phyloP scores from a whole-genome alignment of 2,797 vertebrate species.

The Nasua narica region DNA sequence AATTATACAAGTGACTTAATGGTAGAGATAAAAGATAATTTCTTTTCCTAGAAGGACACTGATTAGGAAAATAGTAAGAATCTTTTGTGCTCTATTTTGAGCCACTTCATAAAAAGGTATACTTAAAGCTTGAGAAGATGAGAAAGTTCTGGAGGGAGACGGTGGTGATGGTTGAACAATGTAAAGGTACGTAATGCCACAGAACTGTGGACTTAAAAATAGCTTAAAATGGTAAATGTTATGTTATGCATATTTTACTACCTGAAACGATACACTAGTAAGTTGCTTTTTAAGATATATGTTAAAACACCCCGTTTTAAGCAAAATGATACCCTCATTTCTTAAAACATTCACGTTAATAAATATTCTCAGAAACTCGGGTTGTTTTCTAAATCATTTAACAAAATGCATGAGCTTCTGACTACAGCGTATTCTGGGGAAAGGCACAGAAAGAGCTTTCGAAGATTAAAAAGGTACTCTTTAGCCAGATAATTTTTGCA shows the following conservation, averaged over 20 bases:
- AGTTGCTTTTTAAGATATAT: neutral
- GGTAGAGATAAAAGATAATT: neutral
- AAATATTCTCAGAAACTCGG: constrained; percentile 29
- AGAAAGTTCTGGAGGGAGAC: neutral
- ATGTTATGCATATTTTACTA: neutral
- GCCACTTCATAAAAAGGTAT: neutral
- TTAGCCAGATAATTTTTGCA: neutral
- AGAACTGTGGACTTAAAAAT: neutral
- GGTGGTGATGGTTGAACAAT: neutral
- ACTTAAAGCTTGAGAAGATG: neutral
- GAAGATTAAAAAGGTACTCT: neutral
- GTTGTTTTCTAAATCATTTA: constrained; percentile 27
- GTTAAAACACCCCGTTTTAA: constrained; percentile 1
- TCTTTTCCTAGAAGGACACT: neutral
- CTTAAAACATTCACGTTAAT: constrained; percentile 20
- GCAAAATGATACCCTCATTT: neutral
- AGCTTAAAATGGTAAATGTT: neutral
- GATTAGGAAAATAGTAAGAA: neutral
- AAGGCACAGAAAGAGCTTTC: neutral
- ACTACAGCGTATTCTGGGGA: neutral
- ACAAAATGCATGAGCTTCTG: neutral
- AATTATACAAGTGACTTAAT: neutral
- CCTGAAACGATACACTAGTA: neutral
- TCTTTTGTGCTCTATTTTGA: neutral
- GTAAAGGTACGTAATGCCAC: neutral